A percentile compares a stretch with the other conserved stretches of the same genome.
Conservation (phyloP, 2,113 vertebrate genomes). For the Trematocara marginatum region DNA sequence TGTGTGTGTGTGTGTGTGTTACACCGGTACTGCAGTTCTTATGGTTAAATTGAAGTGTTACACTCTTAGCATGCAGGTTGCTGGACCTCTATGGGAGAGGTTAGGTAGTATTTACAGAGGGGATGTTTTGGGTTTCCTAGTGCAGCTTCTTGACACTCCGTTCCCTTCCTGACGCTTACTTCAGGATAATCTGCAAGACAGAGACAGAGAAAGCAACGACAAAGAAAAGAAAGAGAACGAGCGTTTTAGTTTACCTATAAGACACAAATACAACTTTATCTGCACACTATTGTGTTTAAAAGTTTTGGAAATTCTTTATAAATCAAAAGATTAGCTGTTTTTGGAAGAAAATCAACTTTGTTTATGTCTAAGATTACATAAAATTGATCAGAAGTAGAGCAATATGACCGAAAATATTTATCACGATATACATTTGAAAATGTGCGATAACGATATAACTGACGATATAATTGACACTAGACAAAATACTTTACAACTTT, state of each 20-base stretch:
- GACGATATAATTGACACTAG: no score
- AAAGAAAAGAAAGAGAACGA: neutral
- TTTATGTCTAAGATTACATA: neutral
- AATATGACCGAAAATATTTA: no score
- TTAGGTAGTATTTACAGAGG: constrained; percentile 96
- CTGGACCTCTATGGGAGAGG: constrained; percentile 93
- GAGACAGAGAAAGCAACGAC: neutral
- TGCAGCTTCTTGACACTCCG: constrained; percentile 86
- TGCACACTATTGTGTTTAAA: neutral
- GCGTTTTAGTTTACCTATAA: neutral
- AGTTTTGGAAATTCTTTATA: neutral
- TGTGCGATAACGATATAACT: no score
- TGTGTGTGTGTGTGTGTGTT: constrained; percentile 31
- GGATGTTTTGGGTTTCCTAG: constrained; percentile 87
- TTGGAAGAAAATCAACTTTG: neutral
- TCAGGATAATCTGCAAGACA: constrained; percentile 93
- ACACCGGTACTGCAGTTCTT: constrained; percentile 64
- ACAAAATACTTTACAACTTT: no score
- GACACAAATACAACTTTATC: neutral
- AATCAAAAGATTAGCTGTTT: neutral
- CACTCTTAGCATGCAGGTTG: constrained; percentile 98
- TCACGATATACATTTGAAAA: no score
- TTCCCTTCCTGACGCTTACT: constrained; percentile 82
- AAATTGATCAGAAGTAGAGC: neutral
- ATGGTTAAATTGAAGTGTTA: constrained; percentile 73